Percentiles rank a stretch among this genome's conserved stretches.
Evolutionary conservation across 2,113 vertebrate genomes (phyloP).

Genomic region (Pica pica): DNA sequence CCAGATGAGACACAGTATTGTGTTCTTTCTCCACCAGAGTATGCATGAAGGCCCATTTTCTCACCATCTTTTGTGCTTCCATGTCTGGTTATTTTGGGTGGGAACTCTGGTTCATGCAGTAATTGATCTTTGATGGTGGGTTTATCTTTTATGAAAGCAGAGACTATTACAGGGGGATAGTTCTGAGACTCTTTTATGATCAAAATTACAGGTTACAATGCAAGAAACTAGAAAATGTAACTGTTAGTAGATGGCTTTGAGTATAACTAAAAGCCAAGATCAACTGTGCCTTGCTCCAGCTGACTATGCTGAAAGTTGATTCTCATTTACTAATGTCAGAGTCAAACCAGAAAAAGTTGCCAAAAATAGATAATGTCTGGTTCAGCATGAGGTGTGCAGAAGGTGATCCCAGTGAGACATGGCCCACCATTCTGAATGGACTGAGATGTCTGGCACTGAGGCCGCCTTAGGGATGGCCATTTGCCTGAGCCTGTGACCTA

Average conservation of each 20-base stretch:
- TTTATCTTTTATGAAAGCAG: not conserved
- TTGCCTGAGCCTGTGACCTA: not conserved
- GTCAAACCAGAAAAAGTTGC: not conserved
- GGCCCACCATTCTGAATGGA: not conserved
- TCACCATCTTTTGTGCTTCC: not conserved
- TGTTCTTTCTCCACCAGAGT: not conserved
- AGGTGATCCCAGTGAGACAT: not conserved
- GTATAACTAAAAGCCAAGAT: not conserved
- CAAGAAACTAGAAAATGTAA: not conserved
- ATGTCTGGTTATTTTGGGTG: not conserved
- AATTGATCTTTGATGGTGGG: not conserved
- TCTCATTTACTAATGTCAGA: not conserved
- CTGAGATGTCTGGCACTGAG: not conserved
- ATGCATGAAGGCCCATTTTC: not conserved
- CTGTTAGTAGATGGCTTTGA: not conserved
- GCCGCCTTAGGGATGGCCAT: not conserved
- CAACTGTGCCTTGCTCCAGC: not conserved
- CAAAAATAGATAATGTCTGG: not conserved
- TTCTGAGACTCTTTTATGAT: not conserved
- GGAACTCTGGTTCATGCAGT: not conserved
- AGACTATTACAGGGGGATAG: not conserved
- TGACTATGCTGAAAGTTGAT: not conserved
- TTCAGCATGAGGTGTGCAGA: not conserved
- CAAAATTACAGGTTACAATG: not conserved
- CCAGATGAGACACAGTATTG: not conserved